Conservation (phyloP, 2,113 vertebrate species). For the Panthera tigris region DNA sequence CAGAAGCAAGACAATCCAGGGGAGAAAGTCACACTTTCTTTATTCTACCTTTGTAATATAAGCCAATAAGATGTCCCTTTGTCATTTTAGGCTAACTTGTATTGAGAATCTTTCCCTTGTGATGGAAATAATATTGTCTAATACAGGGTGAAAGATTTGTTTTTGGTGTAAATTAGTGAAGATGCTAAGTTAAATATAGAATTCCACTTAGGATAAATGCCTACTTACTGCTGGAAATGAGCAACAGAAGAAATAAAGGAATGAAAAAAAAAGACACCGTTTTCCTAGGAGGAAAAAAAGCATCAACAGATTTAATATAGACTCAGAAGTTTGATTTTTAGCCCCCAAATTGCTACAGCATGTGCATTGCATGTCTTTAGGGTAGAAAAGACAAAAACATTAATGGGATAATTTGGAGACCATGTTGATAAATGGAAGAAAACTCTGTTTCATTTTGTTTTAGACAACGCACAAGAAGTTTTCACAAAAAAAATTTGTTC, state of each 20-base stretch:
- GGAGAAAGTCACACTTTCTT: not conserved
- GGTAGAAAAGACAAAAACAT: not conserved
- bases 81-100: not conserved
- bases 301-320: not conserved
- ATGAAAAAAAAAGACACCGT: not conserved
- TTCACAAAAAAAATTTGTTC: not conserved
- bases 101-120: not conserved
- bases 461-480: not conserved
- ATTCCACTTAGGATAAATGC: not conserved
- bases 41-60: not conserved
- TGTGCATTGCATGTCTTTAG: too few relatives aligned
- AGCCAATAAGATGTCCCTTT: not conserved
- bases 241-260: not conserved
- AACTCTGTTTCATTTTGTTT: not conserved
- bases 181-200: not conserved
- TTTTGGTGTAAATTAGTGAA: not conserved
- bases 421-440: not conserved
- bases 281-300: not conserved
- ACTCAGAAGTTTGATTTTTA: not conserved
- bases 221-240: not conserved
- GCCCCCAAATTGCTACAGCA: not conserved
- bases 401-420: not conserved
- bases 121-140: not conserved
- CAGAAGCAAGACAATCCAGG: not conserved
- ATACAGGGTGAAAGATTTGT: not conserved